These are phyloP conservation scores for Chaunax sp. DNA, from an alignment of 2,797 vertebrate genomes.

Conservation along the genomic window DNA sequence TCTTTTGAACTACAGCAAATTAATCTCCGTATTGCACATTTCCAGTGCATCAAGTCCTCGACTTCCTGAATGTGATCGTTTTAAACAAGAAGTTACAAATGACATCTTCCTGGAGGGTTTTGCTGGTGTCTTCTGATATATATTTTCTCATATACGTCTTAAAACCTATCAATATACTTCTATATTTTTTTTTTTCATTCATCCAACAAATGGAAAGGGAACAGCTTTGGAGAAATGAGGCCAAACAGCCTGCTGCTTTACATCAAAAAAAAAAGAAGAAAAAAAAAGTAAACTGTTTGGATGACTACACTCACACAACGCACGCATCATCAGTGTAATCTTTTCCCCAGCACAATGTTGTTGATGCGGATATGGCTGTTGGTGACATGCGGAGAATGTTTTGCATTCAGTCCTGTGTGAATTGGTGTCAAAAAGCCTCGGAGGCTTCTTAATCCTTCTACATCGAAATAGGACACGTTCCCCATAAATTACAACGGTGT, in stretches of 20 bases:
- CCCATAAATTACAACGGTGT: conserved; percentile 73
- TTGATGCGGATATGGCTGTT: conserved; percentile 69
- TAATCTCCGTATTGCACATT: conserved; percentile 25
- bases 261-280: conserved; percentile 34
- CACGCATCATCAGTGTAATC: conserved; percentile 62
- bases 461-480: conserved; percentile 77
- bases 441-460: conserved; percentile 74
- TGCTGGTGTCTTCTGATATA: conserved; percentile 7
- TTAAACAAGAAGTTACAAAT: neutral
- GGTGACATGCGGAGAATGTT: conserved; percentile 66
- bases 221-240: conserved; percentile 55
- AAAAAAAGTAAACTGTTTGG: conserved; percentile 62
- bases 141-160: conserved; percentile 6
- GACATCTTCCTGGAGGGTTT: neutral
- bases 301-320: conserved; percentile 54
- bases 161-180: neutral
- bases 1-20: conserved; percentile 45
- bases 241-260: conserved; percentile 55
- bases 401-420: conserved; percentile 66
- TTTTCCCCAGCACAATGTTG: conserved; percentile 66
- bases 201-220: conserved; percentile 42
- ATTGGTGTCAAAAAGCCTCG: conserved; percentile 77
- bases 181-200: conserved; percentile 16
- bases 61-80: conserved; percentile 1
- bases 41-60: conserved; percentile 19